Conservation (phyloP, 2,888 invertebrate species). For the Parthenolecanium corni region DNA sequence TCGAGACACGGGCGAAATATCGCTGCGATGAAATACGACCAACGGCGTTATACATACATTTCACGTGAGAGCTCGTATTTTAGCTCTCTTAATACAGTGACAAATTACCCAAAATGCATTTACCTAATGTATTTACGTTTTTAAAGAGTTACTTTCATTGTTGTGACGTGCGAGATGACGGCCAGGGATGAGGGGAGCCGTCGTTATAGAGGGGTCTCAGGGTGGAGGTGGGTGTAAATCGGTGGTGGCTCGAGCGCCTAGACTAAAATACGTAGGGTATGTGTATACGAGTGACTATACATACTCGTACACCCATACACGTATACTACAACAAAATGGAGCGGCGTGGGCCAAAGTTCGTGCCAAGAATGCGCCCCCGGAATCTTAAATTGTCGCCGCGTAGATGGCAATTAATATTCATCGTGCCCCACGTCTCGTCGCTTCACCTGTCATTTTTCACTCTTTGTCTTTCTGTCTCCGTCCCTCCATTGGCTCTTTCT, state of each 20-base stretch:
- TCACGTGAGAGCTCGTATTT: slow-evolving; percentile 13
- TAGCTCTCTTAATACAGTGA: slow-evolving; percentile 20
- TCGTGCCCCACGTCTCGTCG: background rate
- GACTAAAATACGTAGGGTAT: no score
- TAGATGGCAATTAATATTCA: slow-evolving; percentile 20
- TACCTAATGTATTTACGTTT: slow-evolving; percentile 26
- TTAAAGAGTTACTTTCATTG: slow-evolving; percentile 24
- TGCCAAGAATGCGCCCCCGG: slow-evolving; percentile 27
- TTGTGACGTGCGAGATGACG: slow-evolving; percentile 22
- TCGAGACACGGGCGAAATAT: no score
- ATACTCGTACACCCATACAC: no score
- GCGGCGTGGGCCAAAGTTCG: slow-evolving; percentile 23
- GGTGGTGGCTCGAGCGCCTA: no score
- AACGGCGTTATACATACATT: background rate
- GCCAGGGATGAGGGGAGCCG: background rate
- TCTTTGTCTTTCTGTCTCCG: background rate
- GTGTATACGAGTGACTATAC: no score
- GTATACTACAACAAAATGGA: no score
- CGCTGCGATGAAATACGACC: slow-evolving; percentile 11
- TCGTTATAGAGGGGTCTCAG: no score
- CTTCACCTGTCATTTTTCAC: background rate
- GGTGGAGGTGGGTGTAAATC: no score
- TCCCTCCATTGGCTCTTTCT: no score
- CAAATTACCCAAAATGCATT: slow-evolving; percentile 27
- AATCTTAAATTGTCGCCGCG: slow-evolving; percentile 24